These are phyloP conservation scores for Amphipyra tragopoginis DNA, from an alignment of 2,888 invertebrate species.

Conservation along the genomic window DNA sequence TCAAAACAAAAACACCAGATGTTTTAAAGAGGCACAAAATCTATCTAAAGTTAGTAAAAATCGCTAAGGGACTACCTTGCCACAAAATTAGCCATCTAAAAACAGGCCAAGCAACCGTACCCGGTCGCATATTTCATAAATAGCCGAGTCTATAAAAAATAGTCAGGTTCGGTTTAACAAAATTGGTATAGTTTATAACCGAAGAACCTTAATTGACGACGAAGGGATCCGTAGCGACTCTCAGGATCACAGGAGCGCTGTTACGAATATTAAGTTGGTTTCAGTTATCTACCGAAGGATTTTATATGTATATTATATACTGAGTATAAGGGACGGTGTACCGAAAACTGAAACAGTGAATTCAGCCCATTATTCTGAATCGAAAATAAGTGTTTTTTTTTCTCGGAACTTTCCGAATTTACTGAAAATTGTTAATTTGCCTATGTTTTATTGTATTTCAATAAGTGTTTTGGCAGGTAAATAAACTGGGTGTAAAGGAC, in stretches of 20 bases:
- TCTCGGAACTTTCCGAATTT: no score
- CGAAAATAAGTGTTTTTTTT: no score
- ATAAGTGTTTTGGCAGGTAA: no score
- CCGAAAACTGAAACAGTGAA: no score
- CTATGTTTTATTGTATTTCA: no score
- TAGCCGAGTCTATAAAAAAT: slow-evolving; percentile 16
- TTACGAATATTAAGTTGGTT: slow-evolving; percentile 51
- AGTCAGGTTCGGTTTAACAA: slow-evolving; percentile 22
- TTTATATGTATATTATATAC: no score
- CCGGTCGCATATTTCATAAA: slow-evolving; percentile 21
- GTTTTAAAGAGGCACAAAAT: neutral
- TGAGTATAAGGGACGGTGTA: no score
- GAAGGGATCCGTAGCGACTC: slow-evolving; percentile 41
- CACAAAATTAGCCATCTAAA: slow-evolving; percentile 28
- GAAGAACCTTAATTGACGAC: slow-evolving; percentile 52
- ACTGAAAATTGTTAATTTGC: no score
- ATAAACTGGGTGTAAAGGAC: no score
- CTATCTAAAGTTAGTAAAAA: neutral
- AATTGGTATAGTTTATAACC: slow-evolving; percentile 51
- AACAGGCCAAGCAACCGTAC: slow-evolving; percentile 1
- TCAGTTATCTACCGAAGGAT: slow-evolving; percentile 31
- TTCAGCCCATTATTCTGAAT: no score
- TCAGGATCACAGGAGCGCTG: slow-evolving; percentile 43
- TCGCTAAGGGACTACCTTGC: neutral
- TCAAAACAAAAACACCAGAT: slow-evolving; percentile 1